A percentile compares a stretch with the other conserved stretches of the same genome.
Evolutionary conservation across 2,888 invertebrate genomes (phyloP).

Genomic region (Thymelicus lineola): DNA sequence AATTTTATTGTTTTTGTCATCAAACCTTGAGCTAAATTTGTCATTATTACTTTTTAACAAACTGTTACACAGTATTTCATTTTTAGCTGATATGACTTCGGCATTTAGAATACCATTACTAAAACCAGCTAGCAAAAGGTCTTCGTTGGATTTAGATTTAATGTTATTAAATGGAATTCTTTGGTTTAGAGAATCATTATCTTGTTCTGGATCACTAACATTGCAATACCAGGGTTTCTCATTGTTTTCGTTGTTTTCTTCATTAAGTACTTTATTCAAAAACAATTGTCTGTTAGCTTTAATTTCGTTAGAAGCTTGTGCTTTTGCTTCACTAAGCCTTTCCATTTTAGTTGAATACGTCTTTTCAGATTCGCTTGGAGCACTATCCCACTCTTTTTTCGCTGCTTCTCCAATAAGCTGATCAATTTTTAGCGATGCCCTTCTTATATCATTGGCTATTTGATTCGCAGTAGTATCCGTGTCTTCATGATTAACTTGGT

Average conservation of each 20-base stretch:
- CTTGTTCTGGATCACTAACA: conserved; percentile 81
- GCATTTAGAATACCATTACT: conserved; percentile 64
- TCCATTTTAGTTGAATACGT: conserved; percentile 85
- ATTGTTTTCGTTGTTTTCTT: conserved; percentile 71
- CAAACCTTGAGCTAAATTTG: conserved; percentile 59
- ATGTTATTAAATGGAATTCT: conserved; percentile 59
- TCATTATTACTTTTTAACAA: conserved; percentile 65
- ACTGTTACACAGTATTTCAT: conserved; percentile 75
- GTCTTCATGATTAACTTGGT: conserved; percentile 83
- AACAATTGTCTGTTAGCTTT: conserved; percentile 77
- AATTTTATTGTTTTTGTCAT: conserved; percentile 71
- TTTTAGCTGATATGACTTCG: conserved; percentile 73
- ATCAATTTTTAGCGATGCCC: conserved; percentile 85
- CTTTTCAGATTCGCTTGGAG: conserved; percentile 72
- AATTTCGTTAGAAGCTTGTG: conserved; percentile 77
- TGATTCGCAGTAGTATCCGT: conserved; percentile 83
- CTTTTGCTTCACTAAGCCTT: conserved; percentile 84
- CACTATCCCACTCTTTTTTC: conserved; percentile 62
- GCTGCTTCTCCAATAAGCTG: conserved; percentile 77
- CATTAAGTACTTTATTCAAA: conserved; percentile 73
- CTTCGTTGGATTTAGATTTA: conserved; percentile 72
- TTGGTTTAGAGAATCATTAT: conserved; percentile 70
- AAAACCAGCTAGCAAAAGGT: conserved; percentile 63
- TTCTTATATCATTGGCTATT: conserved; percentile 83
- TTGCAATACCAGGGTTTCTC: conserved; percentile 83